These are phyloP conservation scores for Tragulus kanchil DNA, from an alignment of 2,113 vertebrate genomes.

Conservation along the genomic window DNA sequence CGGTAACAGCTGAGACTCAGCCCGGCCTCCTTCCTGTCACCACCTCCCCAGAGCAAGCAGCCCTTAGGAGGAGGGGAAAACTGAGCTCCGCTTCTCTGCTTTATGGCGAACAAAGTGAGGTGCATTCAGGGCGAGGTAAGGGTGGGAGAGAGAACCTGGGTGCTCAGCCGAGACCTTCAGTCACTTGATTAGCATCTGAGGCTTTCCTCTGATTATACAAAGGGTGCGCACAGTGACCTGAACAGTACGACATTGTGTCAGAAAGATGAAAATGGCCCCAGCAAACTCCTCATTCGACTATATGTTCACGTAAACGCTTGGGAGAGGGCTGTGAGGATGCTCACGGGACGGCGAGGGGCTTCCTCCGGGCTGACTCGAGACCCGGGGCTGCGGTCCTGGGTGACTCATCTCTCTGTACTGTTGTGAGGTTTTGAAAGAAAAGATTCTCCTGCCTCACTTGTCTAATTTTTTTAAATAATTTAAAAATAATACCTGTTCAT, in stretches of 20 bases:
- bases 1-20: slow-evolving; percentile 34
- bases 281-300: neutral
- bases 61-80: slow-evolving; percentile 51
- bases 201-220: neutral
- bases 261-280: neutral
- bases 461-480: slow-evolving; percentile 54
- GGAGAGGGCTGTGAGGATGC: neutral
- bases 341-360: neutral
- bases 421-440: slow-evolving; percentile 35
- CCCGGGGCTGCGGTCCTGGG: neutral
- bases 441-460: neutral
- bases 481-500: slow-evolving; percentile 6
- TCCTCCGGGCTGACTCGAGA: neutral
- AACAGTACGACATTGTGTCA: neutral
- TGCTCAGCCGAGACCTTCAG: neutral
- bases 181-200: slow-evolving; percentile 39
- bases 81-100: slow-evolving; percentile 50
- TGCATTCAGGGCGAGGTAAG: slow-evolving; percentile 48
- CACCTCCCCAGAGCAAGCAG: neutral
- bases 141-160: slow-evolving; percentile 46
- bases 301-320: neutral
- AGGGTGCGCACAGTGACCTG: neutral
- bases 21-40: slow-evolving; percentile 8
- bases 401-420: neutral
- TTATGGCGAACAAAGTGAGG: slow-evolving; percentile 55